Evolutionary conservation across 2,113 vertebrate species (phyloP), one percentile per base, ranked within the genome.

Genomic region (Gavialis gangeticus): DNA sequence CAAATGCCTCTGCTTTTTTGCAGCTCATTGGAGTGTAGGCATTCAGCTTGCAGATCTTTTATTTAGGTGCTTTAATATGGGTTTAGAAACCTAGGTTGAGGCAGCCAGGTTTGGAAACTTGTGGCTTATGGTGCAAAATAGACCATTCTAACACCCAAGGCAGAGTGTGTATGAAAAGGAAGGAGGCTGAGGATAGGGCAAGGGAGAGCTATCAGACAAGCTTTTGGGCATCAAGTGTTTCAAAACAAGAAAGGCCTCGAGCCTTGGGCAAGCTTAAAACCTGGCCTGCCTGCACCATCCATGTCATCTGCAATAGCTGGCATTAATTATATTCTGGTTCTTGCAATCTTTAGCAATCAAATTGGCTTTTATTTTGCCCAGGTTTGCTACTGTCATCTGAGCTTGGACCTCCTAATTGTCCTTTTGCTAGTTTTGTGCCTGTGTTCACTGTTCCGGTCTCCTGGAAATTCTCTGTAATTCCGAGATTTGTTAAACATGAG

Each of bases 11-110:
- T 4, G 54, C 84, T 21, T 6, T 34, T 75, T 10, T 3, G 9
- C 2, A 14, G n/a, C 4, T 56, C 4, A 21, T 2, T 1, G 56
- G 57, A 17, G 57, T 24, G 14, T 12, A 11, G 22, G 27, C 34
- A 4, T 4, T 18, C 25, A 6, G 12, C 58, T 73, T 54, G 4
- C 30, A 63, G 55, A 34, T 18, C 66, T 24, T 28, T 37, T 64
- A 24, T 37, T 46, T 27, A 3, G 1, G 4, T 21, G 14, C 3
- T 59, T 34, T 6, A 56, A 25, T 9, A 5, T 34, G 3, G 30
- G n/a, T 12, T 56, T 10, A 10, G 37, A 27, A 71, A 66, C 16
- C 30, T 22, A 27, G 19, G 15, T 27, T 27, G 19, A 46, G 19
- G 69, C 17, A 19, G 10, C 24, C 60, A 25, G 24, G 60, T 63